phyloP scores from a whole-genome alignment of 2,113 vertebrate genomes.

The Ceyx melanurus region DNA sequence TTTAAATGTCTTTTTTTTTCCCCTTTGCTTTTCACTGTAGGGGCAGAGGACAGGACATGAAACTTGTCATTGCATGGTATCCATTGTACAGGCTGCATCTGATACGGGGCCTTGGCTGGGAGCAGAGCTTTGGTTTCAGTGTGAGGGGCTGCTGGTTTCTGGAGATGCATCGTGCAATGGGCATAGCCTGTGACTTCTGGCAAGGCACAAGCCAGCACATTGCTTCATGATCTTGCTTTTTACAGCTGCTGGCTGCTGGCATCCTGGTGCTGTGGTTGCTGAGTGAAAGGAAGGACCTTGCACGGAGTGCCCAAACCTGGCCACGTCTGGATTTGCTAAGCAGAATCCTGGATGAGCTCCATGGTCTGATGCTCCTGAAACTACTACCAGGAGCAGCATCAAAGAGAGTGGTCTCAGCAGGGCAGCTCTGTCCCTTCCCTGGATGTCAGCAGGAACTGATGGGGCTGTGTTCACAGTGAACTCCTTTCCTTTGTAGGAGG shows the following conservation, averaged over 20 bases:
- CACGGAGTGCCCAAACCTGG: not conserved
- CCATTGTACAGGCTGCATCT: not conserved
- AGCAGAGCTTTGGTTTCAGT: not conserved
- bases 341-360: not conserved
- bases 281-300: not conserved
- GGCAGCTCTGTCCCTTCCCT: not conserved
- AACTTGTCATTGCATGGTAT: not conserved
- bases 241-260: not conserved
- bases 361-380: not conserved
- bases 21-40: not conserved
- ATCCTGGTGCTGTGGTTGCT: not conserved
- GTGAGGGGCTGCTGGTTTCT: fast-evolving
- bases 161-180: not conserved
- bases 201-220: not conserved
- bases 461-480: not conserved
- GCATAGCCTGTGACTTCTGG: not conserved
- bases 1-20: not conserved
- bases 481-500: not conserved
- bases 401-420: not conserved
- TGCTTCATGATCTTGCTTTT: not conserved
- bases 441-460: not conserved
- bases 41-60: not conserved
- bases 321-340: not conserved
- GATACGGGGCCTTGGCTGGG: fast-evolving
- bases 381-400: not conserved